Evolutionary conservation across 2,113 vertebrate genomes (phyloP), one percentile per base, ranked within the genome.

Genomic region (Peromyscus polionotus): DNA sequence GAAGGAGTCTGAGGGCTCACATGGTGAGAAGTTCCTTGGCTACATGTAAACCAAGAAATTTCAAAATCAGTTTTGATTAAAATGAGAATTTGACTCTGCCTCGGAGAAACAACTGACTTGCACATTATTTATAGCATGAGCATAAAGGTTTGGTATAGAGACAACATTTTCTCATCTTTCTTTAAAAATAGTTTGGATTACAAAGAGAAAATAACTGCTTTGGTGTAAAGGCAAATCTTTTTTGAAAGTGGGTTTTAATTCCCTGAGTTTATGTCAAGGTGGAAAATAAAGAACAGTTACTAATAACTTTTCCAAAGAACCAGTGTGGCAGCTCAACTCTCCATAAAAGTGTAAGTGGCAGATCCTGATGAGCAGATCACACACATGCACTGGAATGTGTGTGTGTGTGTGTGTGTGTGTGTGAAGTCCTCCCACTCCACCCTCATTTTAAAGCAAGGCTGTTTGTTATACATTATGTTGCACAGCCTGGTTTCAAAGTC

Each of bases 21-120:
- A 4, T 95, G 36, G 26, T 75, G 77, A 94, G 87, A 45, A 63
- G 16, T n/a, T 61, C 88, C 91, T 65, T 91, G 28, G 96, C 97
- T 91, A 93, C 83, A 97, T 68, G 79, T 94, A 92, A 98, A 98
- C 51, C 95, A 91, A 92, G 91, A 96, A 97, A 93, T 90, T 98
- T 97, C 80, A 93, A 95, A 98, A 96, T 96, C 0, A 4, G 81
- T 91, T 97, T 94, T 95, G 96, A 97, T 97, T 96, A 93, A 96
- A 95, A 89, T 91, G 59, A 5, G 54, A 97, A 6, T 54, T 76
- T 95, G 95, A 93, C 73, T 68, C 80, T 96, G 54, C 96, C 39
- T 6, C 81, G 86, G 85, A 90, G 65, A 97, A 96, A 93, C 80
- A 97, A 39, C 61, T 31, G 0, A 92, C 80, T 90, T 96, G n/a